phyloP scores from a whole-genome alignment of 2,113 vertebrate genomes.

The Piprites chloris region DNA sequence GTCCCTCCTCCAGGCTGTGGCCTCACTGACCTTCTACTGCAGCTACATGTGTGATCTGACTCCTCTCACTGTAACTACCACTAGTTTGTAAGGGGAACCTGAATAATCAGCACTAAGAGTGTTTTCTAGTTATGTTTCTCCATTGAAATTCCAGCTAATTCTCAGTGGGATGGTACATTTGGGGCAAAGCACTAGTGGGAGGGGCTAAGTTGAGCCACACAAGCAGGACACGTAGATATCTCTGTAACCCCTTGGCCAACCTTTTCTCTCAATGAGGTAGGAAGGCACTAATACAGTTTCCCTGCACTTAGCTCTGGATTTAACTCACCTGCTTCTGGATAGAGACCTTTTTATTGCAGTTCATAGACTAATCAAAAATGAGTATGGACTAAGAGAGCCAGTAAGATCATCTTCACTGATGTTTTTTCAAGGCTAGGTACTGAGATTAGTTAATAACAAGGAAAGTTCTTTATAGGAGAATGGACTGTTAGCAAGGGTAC shows the following conservation, averaged over 20 bases:
- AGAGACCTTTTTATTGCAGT: neutral
- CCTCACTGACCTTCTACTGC: neutral
- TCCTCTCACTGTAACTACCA: neutral
- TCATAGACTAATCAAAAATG: neutral
- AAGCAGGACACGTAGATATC: neutral
- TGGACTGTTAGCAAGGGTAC: neutral
- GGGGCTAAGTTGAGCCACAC: neutral
- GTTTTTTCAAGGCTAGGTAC: neutral
- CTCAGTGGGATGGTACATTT: neutral
- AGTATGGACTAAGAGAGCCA: neutral
- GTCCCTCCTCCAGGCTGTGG: neutral
- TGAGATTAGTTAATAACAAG: neutral
- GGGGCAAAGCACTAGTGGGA: neutral
- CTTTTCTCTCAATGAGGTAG: fast-evolving
- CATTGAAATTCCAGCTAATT: neutral
- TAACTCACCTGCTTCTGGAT: neutral
- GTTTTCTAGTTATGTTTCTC: neutral
- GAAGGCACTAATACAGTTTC: neutral
- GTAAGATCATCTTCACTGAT: neutral
- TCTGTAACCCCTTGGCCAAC: neutral
- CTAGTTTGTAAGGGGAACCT: neutral
- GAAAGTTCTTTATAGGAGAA: neutral
- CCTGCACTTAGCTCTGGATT: neutral
- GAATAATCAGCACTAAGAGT: neutral
- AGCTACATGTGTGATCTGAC: fast-evolving